phyloP scores from a whole-genome alignment of 2,113 vertebrate genomes.

The Lynx canadensis region DNA sequence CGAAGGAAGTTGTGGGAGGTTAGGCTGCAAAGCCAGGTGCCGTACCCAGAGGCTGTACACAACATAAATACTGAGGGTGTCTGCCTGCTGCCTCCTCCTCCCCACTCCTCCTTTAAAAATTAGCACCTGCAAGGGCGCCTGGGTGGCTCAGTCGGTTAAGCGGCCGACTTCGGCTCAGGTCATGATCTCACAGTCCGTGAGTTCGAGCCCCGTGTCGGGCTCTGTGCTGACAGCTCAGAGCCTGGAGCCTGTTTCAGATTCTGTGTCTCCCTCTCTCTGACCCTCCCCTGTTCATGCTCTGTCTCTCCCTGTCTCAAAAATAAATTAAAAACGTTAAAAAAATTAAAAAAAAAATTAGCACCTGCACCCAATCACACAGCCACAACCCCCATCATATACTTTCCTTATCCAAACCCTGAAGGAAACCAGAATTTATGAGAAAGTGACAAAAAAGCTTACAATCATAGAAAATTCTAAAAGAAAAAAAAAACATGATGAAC shows the following conservation, averaged over 20 bases:
- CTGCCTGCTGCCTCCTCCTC: neutral
- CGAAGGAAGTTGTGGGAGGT: neutral
- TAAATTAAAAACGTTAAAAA: too few species aligned
- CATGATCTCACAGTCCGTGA: too few species aligned
- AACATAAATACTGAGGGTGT: neutral
- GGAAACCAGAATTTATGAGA: neutral
- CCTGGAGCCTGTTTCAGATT: too few species aligned
- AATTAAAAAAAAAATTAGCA: neutral
- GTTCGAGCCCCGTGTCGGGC: too few species aligned
- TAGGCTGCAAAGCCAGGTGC: neutral
- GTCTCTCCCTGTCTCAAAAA: too few species aligned
- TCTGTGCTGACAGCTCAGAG: too few species aligned
- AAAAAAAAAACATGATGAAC: neutral
- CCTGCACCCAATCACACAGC: neutral
- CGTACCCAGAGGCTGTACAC: neutral
- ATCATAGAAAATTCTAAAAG: neutral
- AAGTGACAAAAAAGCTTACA: neutral
- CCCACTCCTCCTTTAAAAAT: neutral
- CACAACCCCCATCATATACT: neutral
- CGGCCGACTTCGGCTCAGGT: rapidly evolving
- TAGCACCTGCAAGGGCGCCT: neutral
- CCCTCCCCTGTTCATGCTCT: too few species aligned
- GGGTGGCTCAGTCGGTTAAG: too few species aligned
- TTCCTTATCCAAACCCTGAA: neutral
- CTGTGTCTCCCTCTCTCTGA: too few species aligned